Evolutionary conservation across 2,797 vertebrate species (phyloP), one percentile per base, ranked within the genome.

Genomic region (Melanotaenia trifasciata): DNA sequence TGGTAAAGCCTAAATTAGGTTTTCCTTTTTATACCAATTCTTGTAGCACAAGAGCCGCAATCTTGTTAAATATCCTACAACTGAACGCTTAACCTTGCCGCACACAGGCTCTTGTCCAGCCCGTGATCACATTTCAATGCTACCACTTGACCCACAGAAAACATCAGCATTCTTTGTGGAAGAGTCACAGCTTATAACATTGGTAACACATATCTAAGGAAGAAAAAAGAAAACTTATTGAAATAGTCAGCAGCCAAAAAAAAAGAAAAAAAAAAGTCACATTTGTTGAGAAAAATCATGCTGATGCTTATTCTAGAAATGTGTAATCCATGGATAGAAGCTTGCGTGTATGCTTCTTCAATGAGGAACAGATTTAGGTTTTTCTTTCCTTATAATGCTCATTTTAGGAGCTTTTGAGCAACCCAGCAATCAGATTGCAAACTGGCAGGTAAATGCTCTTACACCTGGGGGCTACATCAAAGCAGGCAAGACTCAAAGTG

Each of bases 391-490:
- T 3, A 40, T 24, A 54, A 26, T n/a, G 8, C 74, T 78, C 10
- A 56, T 74, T n/a, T 74, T 26, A 30, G 26, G 64, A 58, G 47
- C 35, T 56, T 64, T 40, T 28, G 24, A 60, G 47, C 53, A 54
- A 33, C 60, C 38, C 30, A 58, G 64, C 28, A 22, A 66, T 13
- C 38, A 68, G 57, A 64, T 35, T 47, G 32, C 58, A 38, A 67
- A 74, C 70, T 76, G 66, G 70, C 65, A 81, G 66, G 79, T 60
- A 78, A 72, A 70, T 67, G 62, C 63, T 72, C 77, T 81, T 66
- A 28, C 26, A 71, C 60, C 40, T 26, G 28, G 72, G 60, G 58
- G 72, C 70, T 60, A 67, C 64, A 40, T 67, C 10, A 28, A 50
- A 65, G 51, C 70, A 75, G 60, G 60, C 35, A 20, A 28, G 35